A percentile compares a stretch with the other conserved stretches of the same genome.
phyloP scores from a whole-genome alignment of 2,888 invertebrate genomes.

The Gymnoscelis rufifasciata region DNA sequence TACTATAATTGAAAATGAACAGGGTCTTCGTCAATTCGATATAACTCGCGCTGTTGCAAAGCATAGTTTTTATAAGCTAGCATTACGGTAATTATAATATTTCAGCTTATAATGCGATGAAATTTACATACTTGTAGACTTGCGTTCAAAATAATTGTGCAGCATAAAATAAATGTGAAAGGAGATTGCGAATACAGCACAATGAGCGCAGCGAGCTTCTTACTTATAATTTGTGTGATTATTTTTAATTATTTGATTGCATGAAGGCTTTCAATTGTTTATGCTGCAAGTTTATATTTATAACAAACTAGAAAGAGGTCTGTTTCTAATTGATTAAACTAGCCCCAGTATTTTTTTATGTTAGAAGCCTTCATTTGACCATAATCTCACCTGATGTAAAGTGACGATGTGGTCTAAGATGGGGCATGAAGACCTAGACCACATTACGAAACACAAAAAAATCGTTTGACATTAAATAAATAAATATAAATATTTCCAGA shows the following conservation, averaged over 20 bases:
- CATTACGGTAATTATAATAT: slow-evolving; percentile 12
- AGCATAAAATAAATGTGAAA: slow-evolving; percentile 21
- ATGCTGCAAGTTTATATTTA: too few relatives aligned
- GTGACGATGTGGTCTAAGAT: too few relatives aligned
- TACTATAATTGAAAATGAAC: slow-evolving; percentile 1
- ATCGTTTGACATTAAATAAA: too few relatives aligned
- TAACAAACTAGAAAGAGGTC: too few relatives aligned
- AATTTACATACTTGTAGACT: slow-evolving; percentile 21
- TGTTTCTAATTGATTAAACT: too few relatives aligned
- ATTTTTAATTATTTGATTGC: neutral
- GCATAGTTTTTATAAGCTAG: slow-evolving; percentile 4
- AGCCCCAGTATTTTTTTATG: too few relatives aligned
- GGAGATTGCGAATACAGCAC: slow-evolving; percentile 18
- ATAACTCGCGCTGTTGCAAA: neutral
- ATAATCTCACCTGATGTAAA: too few relatives aligned
- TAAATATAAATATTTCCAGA: too few relatives aligned
- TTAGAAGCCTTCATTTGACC: too few relatives aligned
- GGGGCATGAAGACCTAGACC: too few relatives aligned
- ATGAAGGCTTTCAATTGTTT: neutral
- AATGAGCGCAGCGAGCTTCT: neutral
- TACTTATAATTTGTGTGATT: neutral
- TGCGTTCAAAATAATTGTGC: slow-evolving; percentile 18
- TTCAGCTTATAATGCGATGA: slow-evolving; percentile 12
- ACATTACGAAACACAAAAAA: too few relatives aligned
- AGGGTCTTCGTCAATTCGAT: neutral